phyloP scores from a whole-genome alignment of 2,113 vertebrate genomes.

The Jaculus jaculus region DNA sequence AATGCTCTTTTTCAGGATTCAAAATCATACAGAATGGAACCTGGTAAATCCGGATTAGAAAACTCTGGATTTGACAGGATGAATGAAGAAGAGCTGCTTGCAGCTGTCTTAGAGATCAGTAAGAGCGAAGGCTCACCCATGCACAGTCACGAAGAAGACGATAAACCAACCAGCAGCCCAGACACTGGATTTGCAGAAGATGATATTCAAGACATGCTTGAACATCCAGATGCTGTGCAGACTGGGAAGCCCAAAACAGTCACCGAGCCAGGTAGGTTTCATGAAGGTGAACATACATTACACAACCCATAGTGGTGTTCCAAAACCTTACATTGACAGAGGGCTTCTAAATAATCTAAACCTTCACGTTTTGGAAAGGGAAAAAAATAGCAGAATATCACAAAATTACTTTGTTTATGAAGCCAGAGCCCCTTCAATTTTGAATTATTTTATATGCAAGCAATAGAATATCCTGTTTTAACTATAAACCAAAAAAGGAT shows the following conservation, averaged over 20 bases:
- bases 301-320: background rate
- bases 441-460: slow-evolving; percentile 20
- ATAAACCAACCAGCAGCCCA: slow-evolving; percentile 94
- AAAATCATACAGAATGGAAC: slow-evolving; percentile 82
- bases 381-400: background rate
- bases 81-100: slow-evolving; percentile 95
- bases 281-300: background rate
- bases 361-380: slow-evolving; percentile 4
- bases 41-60: slow-evolving; percentile 79
- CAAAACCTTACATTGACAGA: background rate
- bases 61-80: slow-evolving; percentile 89
- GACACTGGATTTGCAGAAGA: slow-evolving; percentile 97
- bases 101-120: slow-evolving; percentile 95
- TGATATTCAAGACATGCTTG: slow-evolving; percentile 91
- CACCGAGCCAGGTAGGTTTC: slow-evolving; percentile 85
- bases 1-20: slow-evolving; percentile 77
- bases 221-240: slow-evolving; percentile 89
- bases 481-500: background rate
- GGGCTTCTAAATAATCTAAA: slow-evolving; percentile 32
- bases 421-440: background rate
- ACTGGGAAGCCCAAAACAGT: slow-evolving; percentile 87
- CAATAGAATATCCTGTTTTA: background rate
- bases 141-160: slow-evolving; percentile 85
- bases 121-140: slow-evolving; percentile 86
- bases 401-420: slow-evolving; percentile 44